Conservation (phyloP, 2,797 vertebrate genomes). For the Iguana delicatissima region DNA sequence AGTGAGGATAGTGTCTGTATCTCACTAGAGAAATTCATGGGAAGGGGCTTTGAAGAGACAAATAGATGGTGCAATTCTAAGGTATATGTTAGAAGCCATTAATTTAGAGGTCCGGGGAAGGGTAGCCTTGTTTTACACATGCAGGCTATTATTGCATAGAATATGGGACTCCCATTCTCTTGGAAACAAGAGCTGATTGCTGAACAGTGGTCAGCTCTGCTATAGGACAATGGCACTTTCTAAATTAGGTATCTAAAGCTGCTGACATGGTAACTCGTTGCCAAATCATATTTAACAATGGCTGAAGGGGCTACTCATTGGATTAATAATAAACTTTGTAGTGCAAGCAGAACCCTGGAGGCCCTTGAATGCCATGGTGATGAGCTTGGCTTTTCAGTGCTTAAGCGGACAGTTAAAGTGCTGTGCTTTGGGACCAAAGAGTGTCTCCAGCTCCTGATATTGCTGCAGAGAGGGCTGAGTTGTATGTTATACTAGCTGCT, state of each 20-base stretch:
- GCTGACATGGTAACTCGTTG: conserved; percentile 19
- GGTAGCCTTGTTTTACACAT: conserved; percentile 28
- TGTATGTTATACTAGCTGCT: neutral
- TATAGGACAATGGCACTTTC: neutral
- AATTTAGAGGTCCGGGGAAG: neutral
- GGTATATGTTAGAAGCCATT: neutral
- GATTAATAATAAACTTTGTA: neutral
- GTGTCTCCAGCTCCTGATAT: neutral
- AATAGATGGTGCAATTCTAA: neutral
- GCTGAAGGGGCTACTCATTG: neutral
- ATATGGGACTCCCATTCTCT: neutral
- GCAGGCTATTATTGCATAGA: neutral
- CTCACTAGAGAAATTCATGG: neutral
- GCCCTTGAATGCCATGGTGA: neutral
- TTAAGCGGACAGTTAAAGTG: conserved; percentile 23
- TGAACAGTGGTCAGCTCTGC: neutral
- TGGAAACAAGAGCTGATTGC: neutral
- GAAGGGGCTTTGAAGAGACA: too few species aligned
- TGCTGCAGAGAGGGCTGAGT: neutral
- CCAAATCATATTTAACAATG: conserved; percentile 13
- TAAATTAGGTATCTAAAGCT: neutral
- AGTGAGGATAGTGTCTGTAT: neutral
- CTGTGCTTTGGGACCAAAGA: neutral
- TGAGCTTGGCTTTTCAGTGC: conserved; percentile 11
- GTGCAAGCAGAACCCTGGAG: neutral